Percentiles rank a stretch among this genome's conserved stretches.
Evolutionary conservation across 2,797 vertebrate species (phyloP).

Genomic region (Poeciliopsis turneri): DNA sequence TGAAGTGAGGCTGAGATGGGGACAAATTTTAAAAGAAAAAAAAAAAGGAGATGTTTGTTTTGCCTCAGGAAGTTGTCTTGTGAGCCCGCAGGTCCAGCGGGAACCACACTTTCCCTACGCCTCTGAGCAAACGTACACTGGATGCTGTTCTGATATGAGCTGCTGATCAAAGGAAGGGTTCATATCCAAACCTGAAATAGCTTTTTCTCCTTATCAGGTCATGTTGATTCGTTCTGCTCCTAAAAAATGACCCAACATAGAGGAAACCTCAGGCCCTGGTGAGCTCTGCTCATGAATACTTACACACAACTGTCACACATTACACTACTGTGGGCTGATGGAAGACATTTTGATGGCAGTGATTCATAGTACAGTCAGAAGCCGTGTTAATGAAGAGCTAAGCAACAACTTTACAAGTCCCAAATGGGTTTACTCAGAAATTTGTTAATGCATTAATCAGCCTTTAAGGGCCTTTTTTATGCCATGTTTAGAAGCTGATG

Average conservation of each 20-base stretch:
- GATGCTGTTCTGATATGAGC: slow-evolving; percentile 29
- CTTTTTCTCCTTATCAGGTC: slow-evolving; percentile 26
- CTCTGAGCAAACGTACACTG: slow-evolving; percentile 12
- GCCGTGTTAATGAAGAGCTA: slow-evolving; percentile 12
- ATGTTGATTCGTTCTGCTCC: slow-evolving; percentile 31
- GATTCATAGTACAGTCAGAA: slow-evolving; percentile 6
- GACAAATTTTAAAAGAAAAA: slow-evolving; percentile 31
- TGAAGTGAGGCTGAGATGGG: slow-evolving; percentile 10
- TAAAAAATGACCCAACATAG: slow-evolving; percentile 24
- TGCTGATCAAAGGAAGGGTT: slow-evolving; percentile 38
- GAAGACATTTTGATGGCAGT: slow-evolving; percentile 13
- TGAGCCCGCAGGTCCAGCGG: slow-evolving; percentile 9
- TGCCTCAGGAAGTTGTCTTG: slow-evolving; percentile 33
- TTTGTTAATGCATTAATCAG: background rate
- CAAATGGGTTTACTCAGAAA: background rate
- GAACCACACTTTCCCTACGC: slow-evolving; percentile 17
- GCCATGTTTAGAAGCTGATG: background rate
- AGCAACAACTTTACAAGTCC: slow-evolving; percentile 8
- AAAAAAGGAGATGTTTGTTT: slow-evolving; percentile 23
- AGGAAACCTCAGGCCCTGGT: background rate
- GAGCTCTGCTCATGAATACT: slow-evolving; percentile 41
- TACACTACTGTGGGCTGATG: slow-evolving; percentile 3
- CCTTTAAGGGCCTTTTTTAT: background rate
- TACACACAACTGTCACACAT: slow-evolving; percentile 9
- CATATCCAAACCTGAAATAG: slow-evolving; percentile 10